Conservation (phyloP, 1,140 invertebrate genomes). For the Pinna nobilis region DNA sequence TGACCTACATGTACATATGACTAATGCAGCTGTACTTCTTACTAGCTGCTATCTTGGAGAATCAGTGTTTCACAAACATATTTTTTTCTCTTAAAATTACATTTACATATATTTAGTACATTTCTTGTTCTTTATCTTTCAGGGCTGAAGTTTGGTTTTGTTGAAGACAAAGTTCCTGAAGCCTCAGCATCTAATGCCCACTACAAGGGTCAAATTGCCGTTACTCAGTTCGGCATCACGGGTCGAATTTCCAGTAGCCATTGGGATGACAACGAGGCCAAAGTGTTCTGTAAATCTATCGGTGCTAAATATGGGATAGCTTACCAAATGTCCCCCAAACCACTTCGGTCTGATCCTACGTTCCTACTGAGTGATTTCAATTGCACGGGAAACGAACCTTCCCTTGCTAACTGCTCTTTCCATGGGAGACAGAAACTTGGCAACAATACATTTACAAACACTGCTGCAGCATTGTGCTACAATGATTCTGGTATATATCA, state of each 20-base stretch:
- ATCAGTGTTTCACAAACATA: too few relatives aligned
- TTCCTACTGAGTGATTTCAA: constrained; percentile 52
- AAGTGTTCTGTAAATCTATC: constrained; percentile 53
- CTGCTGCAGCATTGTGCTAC: constrained; percentile 53
- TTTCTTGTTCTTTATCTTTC: too few relatives aligned
- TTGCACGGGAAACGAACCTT: constrained; percentile 52
- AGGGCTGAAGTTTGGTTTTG: background rate
- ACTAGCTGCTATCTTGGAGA: too few relatives aligned
- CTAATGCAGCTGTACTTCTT: too few relatives aligned
- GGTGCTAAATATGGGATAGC: constrained; percentile 55
- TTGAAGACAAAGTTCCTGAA: background rate
- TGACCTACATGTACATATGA: too few relatives aligned
- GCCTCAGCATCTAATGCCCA: background rate
- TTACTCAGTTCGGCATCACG: constrained; percentile 50
- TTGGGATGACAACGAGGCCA: constrained; percentile 64
- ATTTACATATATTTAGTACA: too few relatives aligned
- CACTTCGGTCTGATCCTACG: constrained; percentile 18
- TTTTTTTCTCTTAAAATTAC: too few relatives aligned
- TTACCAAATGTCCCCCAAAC: constrained; percentile 49
- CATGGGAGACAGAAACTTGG: constrained; percentile 36
- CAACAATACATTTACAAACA: constrained; percentile 48
- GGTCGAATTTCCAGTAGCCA: constrained; percentile 58
- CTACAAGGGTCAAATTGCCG: constrained; percentile 46
- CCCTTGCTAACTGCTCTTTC: constrained; percentile 47
- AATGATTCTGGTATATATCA: constrained; percentile 52